phyloP scores from a whole-genome alignment of 64 coral and sea anemone species.

The Pocillopora damicornis region DNA sequence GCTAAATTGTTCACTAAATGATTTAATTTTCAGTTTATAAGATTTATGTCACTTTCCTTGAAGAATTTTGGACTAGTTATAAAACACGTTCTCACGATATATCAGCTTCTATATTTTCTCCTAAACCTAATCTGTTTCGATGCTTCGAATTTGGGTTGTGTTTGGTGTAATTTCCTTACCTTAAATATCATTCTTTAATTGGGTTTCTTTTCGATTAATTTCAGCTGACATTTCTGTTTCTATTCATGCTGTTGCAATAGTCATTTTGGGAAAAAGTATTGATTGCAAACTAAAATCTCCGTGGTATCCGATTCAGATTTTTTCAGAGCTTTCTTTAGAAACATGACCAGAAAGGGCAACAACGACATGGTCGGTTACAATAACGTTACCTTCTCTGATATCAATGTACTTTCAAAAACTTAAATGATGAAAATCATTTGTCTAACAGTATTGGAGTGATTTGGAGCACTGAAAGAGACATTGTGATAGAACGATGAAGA shows the following conservation, averaged over 20 bases:
- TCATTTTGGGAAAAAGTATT: not conserved
- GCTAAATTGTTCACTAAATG: constrained; percentile 13
- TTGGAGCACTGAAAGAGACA: no score
- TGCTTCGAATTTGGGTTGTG: not conserved
- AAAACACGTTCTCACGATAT: not conserved
- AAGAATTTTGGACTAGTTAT: not conserved
- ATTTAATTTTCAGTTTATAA: not conserved
- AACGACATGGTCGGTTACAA: no score
- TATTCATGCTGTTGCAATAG: not conserved
- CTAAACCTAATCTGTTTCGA: not conserved
- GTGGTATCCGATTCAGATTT: no score
- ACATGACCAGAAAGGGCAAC: no score
- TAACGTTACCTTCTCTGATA: no score
- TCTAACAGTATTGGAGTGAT: no score
- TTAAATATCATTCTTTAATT: not conserved
- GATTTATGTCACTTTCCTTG: not conserved
- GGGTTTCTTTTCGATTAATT: not conserved
- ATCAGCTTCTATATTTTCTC: not conserved
- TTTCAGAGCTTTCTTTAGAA: no score
- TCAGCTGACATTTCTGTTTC: not conserved
- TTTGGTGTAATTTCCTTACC: not conserved
- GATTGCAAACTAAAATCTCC: not conserved
- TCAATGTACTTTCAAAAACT: no score
- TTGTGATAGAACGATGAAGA: no score
- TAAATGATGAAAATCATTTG: no score